A percentile compares a stretch with the other conserved stretches of the same genome.
Conservation (phyloP, 2,888 invertebrate species). For the Tromatobia lineatoria region DNA sequence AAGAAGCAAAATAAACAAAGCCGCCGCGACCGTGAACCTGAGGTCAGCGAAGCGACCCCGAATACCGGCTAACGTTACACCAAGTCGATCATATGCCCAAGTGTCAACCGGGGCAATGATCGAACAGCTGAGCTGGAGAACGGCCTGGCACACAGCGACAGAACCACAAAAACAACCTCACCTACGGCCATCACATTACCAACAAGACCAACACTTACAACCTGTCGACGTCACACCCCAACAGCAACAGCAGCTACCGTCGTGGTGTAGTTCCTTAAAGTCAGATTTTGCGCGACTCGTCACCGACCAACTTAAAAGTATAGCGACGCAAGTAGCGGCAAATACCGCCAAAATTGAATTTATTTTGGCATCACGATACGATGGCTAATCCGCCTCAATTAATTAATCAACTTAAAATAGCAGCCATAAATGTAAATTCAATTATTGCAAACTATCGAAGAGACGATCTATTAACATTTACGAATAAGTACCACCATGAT, state of each 20-base stretch:
- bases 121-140: not conserved
- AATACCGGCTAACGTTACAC: not conserved
- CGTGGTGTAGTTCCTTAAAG: not conserved
- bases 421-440: slow-evolving; percentile 4
- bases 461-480: not conserved
- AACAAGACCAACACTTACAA: not conserved
- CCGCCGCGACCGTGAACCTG: not conserved
- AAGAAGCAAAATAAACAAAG: not conserved
- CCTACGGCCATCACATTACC: not conserved
- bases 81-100: not conserved
- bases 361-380: not conserved
- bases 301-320: not conserved
- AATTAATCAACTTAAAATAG: not conserved
- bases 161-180: not conserved
- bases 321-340: not conserved
- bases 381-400: not conserved
- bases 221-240: not conserved
- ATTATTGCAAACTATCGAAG: not conserved
- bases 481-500: slow-evolving; percentile 11
- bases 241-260: not conserved
- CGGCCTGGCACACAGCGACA: not conserved
- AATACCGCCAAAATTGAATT: slow-evolving; percentile 25
- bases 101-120: not conserved
- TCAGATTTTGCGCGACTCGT: not conserved
- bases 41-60: not conserved